phyloP scores from a whole-genome alignment of 1,140 invertebrate species.

The Dinothrombium tinctorium region DNA sequence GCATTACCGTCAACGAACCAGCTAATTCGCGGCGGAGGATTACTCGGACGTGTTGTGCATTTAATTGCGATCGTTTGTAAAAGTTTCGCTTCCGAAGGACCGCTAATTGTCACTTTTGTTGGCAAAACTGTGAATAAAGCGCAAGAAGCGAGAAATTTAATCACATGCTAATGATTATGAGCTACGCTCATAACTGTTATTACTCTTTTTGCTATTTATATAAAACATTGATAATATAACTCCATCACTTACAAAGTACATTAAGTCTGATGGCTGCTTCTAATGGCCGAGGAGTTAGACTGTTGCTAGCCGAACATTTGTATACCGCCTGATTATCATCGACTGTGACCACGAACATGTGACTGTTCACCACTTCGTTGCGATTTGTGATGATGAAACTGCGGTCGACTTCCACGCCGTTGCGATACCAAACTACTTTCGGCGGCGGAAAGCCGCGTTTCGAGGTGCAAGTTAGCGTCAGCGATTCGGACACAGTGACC shows the following conservation, averaged over 20 bases:
- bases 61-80: constrained; percentile 3
- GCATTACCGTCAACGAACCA: constrained; percentile 40
- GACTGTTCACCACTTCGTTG: constrained; percentile 38
- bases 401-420: constrained; percentile 55
- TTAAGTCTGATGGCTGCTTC: constrained; percentile 57
- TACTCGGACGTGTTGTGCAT: constrained; percentile 66
- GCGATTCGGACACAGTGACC: constrained; percentile 53
- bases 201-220: no score
- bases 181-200: no score
- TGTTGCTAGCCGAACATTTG: constrained; percentile 70
- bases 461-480: constrained; percentile 69
- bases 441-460: constrained; percentile 63
- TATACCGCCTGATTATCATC: constrained; percentile 76
- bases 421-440: constrained; percentile 14
- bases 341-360: constrained; percentile 56
- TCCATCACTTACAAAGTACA: constrained; percentile 54
- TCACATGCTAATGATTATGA: background rate
- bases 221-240: no score
- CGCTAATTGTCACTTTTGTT: background rate
- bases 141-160: background rate
- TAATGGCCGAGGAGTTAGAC: constrained; percentile 55
- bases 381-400: constrained; percentile 48
- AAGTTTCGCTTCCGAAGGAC: background rate
- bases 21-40: constrained; percentile 70
- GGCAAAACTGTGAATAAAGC: constrained; percentile 1